Base-by-base conservation (phyloP, 2,888 invertebrate species). In the Drosophila recens region DNA sequence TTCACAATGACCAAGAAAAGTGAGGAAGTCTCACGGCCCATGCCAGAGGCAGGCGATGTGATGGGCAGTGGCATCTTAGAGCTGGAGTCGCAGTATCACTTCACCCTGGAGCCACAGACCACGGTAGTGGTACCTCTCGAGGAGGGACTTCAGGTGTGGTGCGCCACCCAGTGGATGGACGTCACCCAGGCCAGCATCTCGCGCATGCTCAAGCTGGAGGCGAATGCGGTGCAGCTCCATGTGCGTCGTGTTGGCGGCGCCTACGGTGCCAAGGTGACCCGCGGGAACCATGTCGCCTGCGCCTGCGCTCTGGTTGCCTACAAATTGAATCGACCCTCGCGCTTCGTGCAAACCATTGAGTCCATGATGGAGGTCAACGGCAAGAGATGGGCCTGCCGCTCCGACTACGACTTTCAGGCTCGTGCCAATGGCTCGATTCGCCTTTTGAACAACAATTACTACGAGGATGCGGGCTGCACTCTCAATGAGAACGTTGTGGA, bases 211-310 rank as follows among this genome's bases (percentile, higher is more conserved):
- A 74, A 79, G 3, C 80, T 95, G 20, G 94, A 94, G 6, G 93
- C 94, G 46, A 95, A 95, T 88, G 94, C 96, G 30, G 94, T 97
- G n/a, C 95, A 96, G 68, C 92, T 97, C 0, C 91, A 93, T 30
- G 96, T 97, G 0, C 94, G 95, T 3, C 94, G 97, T 23, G 76
- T 97, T 0, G 98, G 98, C 1, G 98, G 98, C 9, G 96, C 93
- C 0, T 98, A 96, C 90, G 98, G 98, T 0, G 94, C 94, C 0
- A 98, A 98, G 62, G 94, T 97, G 52, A 94, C 94, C 0, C 94
- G 97, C 10, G 90, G 94, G 3, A 91, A 93, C 8, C 93, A 94
- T 4, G 90, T 95, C 0, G 94, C 96, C 0, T 94, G 94, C 36
- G 95, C 96, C 0, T 95, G 96, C 67, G 95, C 96, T 0, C 85